phyloP scores from a whole-genome alignment of 2,113 vertebrate genomes.

The Oreochromis aureus region DNA sequence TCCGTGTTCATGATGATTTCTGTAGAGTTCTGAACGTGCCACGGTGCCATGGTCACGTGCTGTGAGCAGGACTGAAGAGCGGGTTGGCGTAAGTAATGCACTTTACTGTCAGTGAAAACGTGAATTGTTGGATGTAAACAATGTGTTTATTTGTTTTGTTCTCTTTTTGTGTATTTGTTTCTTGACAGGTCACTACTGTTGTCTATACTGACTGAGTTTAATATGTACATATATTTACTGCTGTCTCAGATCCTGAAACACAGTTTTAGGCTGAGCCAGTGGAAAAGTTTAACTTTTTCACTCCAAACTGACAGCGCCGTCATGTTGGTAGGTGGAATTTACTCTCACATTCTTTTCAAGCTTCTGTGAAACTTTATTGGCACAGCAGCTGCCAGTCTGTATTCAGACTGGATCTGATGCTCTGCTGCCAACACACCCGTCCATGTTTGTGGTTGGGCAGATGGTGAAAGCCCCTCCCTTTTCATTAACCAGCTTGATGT shows the following conservation, averaged over 20 bases:
- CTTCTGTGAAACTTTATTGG: neutral
- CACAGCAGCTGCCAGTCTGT: neutral
- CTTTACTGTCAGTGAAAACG: neutral
- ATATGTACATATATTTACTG: neutral
- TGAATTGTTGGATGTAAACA: fast-evolving
- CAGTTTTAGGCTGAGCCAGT: fast-evolving
- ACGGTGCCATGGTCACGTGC: neutral
- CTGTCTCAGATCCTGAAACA: neutral
- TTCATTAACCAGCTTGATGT: neutral
- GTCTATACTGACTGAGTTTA: neutral
- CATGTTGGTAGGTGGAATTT: neutral
- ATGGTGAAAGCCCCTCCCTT: neutral
- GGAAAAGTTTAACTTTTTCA: neutral
- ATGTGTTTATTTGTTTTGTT: neutral
- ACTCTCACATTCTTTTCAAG: neutral
- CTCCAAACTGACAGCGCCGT: neutral
- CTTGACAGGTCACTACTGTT: neutral
- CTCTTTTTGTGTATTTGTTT: neutral
- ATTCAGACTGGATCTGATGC: neutral
- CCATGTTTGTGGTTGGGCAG: neutral
- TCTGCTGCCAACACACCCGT: neutral
- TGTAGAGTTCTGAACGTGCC: neutral
- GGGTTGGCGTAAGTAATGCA: neutral
- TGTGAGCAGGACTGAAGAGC: neutral
- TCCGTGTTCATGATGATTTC: neutral